Conservation (phyloP, 1,140 invertebrate species). For the Rhizoglyphus robini region DNA sequence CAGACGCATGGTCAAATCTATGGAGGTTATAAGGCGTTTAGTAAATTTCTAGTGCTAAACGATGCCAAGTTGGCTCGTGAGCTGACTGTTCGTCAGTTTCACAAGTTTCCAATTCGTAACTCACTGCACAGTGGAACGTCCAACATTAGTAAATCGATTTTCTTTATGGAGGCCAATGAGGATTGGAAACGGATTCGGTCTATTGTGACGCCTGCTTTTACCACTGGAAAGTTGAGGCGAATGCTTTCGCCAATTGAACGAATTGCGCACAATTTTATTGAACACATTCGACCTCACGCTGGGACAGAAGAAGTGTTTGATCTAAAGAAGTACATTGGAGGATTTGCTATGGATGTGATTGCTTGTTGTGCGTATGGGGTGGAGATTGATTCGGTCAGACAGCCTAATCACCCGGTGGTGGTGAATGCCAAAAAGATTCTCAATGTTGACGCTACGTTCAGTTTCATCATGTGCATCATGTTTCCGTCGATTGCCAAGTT, state of each 20-base stretch:
- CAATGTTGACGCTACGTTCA: slow-evolving; percentile 14
- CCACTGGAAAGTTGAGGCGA: slow-evolving; percentile 18
- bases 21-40: slow-evolving; percentile 9
- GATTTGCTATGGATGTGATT: slow-evolving; percentile 39
- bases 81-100: slow-evolving; percentile 27
- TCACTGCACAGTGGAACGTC: background rate
- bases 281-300: background rate
- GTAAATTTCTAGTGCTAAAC: slow-evolving; percentile 14
- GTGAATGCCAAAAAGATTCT: slow-evolving; percentile 28
- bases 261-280: slow-evolving; percentile 3
- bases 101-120: slow-evolving; percentile 21
- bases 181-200: slow-evolving; percentile 20
- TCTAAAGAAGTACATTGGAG: slow-evolving; percentile 28
- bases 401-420: slow-evolving; percentile 32
- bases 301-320: slow-evolving; percentile 20
- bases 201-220: slow-evolving; percentile 17
- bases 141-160: slow-evolving; percentile 3
- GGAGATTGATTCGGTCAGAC: slow-evolving; percentile 32
- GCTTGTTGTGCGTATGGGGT: slow-evolving; percentile 39
- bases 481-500: slow-evolving; percentile 4
- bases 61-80: slow-evolving; percentile 22
- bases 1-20: background rate
- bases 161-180: slow-evolving; percentile 16
- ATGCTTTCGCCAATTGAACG: slow-evolving; percentile 13
- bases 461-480: background rate